Evolutionary conservation across 2,888 invertebrate species (phyloP), one percentile per base, ranked within the genome.

Genomic region (Scaptomyza cyrtandrae): DNA sequence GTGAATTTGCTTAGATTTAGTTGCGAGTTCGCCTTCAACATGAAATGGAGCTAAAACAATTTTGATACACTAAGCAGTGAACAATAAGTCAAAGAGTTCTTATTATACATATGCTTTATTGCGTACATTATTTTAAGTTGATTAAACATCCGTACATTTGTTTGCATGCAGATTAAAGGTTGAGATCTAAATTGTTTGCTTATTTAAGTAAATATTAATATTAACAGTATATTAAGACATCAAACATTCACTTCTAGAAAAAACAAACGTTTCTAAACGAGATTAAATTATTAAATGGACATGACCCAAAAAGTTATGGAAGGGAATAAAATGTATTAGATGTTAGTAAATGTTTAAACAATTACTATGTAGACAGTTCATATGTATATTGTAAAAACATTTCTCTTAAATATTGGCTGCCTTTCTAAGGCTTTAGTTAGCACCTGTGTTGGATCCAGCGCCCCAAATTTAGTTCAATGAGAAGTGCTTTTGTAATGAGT

Each of bases 401-500:
- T n/a, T 50, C 14, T 50, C 35, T 37, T 10, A 10, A n/a, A 50
- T 37, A 37, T 33, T 39, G 6, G 13, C 19, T 4, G 11, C 13
- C 13, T 6, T 7, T 13, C 49, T 0, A n/a, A 14, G 48, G 29
- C 61, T 16, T 62, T 44, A 35, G 50, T 37, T 16, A 50, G 56
- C 65, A 56, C 33, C 50, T 64, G 64, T 13, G 35, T 43, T 33
- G 2, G 11, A 27, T 2, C 6, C 49, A 37, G 29, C 7, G 5
- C 2, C 1, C 46, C 33, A 14, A 19, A 41, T 48, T 37, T 13
- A 37, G 48, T 49, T 27, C n/a, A 50, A 71, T 83, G 83, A 83
- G 63, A 68, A 58, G 67, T 59, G 64, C 76, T 86, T 83, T 86
- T 77, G 75, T 86, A 83, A 83, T 83, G 83, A 81, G 81, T 50